Conservation (phyloP, 1,140 invertebrate genomes). For the Tetraneura akinire region DNA sequence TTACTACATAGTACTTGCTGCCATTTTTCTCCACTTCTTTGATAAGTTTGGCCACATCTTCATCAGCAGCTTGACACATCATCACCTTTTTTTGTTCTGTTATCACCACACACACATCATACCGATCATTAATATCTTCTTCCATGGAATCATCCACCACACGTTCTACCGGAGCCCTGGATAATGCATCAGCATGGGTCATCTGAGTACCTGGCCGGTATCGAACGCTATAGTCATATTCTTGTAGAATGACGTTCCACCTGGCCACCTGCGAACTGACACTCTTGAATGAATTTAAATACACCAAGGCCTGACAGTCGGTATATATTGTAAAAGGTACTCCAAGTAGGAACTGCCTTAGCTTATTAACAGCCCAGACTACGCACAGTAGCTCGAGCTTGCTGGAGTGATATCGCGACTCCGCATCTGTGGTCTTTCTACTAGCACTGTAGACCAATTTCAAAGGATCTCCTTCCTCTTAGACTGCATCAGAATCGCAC, state of each 20-base stretch:
- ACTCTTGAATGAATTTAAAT: no score
- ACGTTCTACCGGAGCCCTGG: slow-evolving; percentile 51
- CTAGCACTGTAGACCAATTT: neutral
- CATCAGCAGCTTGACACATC: no score
- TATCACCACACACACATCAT: neutral
- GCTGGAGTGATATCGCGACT: slow-evolving; percentile 11
- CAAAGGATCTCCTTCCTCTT: no score
- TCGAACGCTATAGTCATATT: no score
- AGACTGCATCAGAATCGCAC: no score
- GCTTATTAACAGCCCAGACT: slow-evolving; percentile 6
- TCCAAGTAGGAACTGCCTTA: no score
- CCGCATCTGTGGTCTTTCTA: neutral
- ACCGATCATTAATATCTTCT: neutral
- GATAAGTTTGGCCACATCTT: no score
- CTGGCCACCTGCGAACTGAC: no score
- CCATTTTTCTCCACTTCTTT: neutral
- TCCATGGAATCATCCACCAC: neutral
- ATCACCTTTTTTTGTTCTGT: neutral
- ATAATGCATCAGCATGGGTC: slow-evolving; percentile 58
- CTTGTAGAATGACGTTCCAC: no score
- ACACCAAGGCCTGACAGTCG: slow-evolving; percentile 40
- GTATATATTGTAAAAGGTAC: neutral
- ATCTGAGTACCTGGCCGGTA: no score
- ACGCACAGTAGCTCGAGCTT: slow-evolving; percentile 32
- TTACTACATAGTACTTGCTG: neutral